A percentile compares a stretch with the other conserved stretches of the same genome.
phyloP scores from a whole-genome alignment of 2,888 invertebrate genomes.

The Drosophila algonquin region DNA sequence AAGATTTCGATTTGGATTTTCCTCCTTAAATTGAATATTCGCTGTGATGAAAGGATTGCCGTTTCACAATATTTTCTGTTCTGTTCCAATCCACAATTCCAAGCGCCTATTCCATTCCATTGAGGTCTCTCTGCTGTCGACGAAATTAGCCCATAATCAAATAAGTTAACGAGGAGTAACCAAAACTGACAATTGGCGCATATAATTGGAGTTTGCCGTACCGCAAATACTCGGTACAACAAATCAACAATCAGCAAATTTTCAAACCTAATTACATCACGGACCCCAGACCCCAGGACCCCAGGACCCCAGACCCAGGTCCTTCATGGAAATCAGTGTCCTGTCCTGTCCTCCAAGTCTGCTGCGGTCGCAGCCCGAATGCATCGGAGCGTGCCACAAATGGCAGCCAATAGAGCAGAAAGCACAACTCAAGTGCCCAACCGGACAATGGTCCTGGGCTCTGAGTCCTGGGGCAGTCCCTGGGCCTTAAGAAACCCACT shows the following conservation, averaged over 20 bases:
- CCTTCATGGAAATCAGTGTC: constrained; percentile 48
- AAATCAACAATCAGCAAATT: constrained; percentile 69
- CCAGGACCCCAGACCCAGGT: not conserved
- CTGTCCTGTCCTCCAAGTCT: constrained; percentile 19
- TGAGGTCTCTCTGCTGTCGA: constrained; percentile 5
- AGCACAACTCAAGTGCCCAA: constrained; percentile 74
- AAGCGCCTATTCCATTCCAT: not conserved
- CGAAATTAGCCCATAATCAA: constrained; percentile 75
- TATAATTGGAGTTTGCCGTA: constrained; percentile 63
- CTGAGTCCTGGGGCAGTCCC: constrained; percentile 7
- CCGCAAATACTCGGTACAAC: constrained; percentile 28
- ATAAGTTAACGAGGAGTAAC: constrained; percentile 75
- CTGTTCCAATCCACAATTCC: not conserved
- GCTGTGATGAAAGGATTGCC: not conserved
- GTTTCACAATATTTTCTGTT: not conserved
- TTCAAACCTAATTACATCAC: constrained; percentile 73
- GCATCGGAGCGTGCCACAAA: constrained; percentile 70
- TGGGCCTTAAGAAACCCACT: constrained; percentile 56
- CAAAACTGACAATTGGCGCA: constrained; percentile 74
- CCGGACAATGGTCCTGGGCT: constrained; percentile 46
- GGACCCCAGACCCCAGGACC: not conserved
- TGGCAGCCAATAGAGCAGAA: constrained; percentile 75
- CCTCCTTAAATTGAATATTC: constrained; percentile 40
- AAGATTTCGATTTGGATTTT: constrained; percentile 20
- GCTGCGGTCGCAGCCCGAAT: constrained; percentile 65